A percentile compares a stretch with the other conserved stretches of the same genome.
phyloP scores from a whole-genome alignment of 1,140 invertebrate genomes.

The Drosophila trapezifrons region DNA sequence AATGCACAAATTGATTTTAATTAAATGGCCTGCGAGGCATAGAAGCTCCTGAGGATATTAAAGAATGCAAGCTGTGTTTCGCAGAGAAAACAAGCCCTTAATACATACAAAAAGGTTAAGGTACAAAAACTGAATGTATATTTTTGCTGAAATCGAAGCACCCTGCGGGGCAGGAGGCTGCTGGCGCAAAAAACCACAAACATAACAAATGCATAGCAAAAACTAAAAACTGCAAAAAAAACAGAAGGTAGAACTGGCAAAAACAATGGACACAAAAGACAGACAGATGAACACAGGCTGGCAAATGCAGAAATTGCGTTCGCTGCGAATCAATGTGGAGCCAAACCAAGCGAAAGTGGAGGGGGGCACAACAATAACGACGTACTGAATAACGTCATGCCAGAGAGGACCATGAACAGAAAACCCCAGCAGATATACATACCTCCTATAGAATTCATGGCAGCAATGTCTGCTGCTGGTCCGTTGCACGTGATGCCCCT shows the following conservation, averaged over 20 bases:
- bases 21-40: conserved; percentile 37
- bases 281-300: conserved; percentile 50
- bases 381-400: conserved; percentile 36
- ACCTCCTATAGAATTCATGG: conserved; percentile 54
- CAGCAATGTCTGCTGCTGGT: conserved; percentile 49
- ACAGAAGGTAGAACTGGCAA: conserved; percentile 19
- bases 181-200: conserved; percentile 14
- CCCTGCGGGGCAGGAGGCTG: background rate
- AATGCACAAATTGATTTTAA: conserved; percentile 49
- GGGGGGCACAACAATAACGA: conserved; percentile 38
- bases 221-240: conserved; percentile 16
- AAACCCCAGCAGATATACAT: conserved; percentile 30
- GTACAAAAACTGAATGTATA: conserved; percentile 5
- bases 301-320: conserved; percentile 73
- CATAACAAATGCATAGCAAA: conserved; percentile 19
- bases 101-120: background rate
- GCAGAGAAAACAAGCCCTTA: background rate
- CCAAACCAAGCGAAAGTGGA: conserved; percentile 32
- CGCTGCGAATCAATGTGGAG: conserved; percentile 70
- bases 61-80: background rate
- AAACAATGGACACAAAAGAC: conserved; percentile 44
- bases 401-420: conserved; percentile 28
- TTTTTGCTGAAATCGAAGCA: conserved; percentile 5
- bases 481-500: conserved; percentile 49
- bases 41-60: background rate